Percentiles rank a stretch among this genome's conserved stretches.
phyloP scores from a whole-genome alignment of 2,888 invertebrate genomes.

The Philopedon plagiatum region DNA sequence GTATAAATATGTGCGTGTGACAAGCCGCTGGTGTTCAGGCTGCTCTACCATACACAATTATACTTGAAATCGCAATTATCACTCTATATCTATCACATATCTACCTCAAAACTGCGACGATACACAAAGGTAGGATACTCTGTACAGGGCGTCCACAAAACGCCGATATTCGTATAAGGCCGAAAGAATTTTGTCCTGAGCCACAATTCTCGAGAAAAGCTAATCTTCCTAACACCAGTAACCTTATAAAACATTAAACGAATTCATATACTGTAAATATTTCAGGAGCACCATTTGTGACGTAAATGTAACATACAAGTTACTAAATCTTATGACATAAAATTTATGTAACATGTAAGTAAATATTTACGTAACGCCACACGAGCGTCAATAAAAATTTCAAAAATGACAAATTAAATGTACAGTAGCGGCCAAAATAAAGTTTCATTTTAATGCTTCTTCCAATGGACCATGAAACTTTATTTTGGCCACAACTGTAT shows the following conservation, averaged over 20 bases:
- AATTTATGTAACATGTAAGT: no score
- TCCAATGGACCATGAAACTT: no score
- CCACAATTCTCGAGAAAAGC: conserved; percentile 14
- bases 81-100: conserved; percentile 53
- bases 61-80: conserved; percentile 44
- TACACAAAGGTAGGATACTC: conserved; percentile 40
- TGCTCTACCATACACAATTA: conserved; percentile 50
- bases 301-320: no score
- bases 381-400: no score
- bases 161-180: conserved; percentile 19
- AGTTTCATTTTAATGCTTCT: no score
- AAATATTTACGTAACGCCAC: no score
- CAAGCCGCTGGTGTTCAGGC: conserved; percentile 61
- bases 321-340: no score
- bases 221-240: neutral
- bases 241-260: neutral
- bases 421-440: no score
- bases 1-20: conserved; percentile 68
- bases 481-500: no score
- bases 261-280: no score
- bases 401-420: no score
- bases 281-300: no score
- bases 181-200: conserved; percentile 8
- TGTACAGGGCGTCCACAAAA: conserved; percentile 34
- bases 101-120: conserved; percentile 51